Base-by-base conservation (phyloP, 2,888 invertebrate genomes). In the Acutogordius australiensis region DNA sequence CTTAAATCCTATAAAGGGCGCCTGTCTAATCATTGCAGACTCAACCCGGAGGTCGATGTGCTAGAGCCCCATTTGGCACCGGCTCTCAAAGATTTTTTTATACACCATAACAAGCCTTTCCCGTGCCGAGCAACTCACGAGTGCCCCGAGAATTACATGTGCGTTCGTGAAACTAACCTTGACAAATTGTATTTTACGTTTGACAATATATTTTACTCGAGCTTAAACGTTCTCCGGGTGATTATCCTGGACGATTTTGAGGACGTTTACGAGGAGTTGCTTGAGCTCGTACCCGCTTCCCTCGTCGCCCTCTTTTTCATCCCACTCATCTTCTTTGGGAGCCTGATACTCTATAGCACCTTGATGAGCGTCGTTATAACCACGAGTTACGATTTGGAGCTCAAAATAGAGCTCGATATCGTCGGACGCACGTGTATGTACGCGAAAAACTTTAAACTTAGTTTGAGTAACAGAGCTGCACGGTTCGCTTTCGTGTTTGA, bases 211-310 rank as follows among this genome's bases (percentile, higher is more conserved):
- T 51, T 51, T 26, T 51, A 51, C 23, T 51, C 51, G 18, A 23
- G n/a, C 4, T 26, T 51, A 4, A 51, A 51, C 26, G 51, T 51
- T 4, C 23, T 51, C 4, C 51, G 51, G 4, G 51, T 51, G 18
- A 51, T 51, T 23, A 51, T 51, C 4, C 23, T 51, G 26, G 51
- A 51, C 51, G 51, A 51, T 51, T 51, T 51, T 51, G 51, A 51
- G 23, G 51, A 51, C 23, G 51, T 51, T 8, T 51, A 51, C 23
- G 51, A 51, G 26, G 23, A 51, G 23, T 23, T 51, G 23, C 51
- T 51, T 8, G 51, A 51, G 4, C 4, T n/a, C 8, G 4, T n/a
- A n/a, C 23, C 51, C 23, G 8, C 51, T 4, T 4, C 23, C 13
- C 18, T 23, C 23, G 23, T 51, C 4, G 23, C 23, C 8, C 4